These are phyloP conservation scores for Avahi laniger DNA, from an alignment of 2,797 vertebrate species.

Conservation along the genomic window DNA sequence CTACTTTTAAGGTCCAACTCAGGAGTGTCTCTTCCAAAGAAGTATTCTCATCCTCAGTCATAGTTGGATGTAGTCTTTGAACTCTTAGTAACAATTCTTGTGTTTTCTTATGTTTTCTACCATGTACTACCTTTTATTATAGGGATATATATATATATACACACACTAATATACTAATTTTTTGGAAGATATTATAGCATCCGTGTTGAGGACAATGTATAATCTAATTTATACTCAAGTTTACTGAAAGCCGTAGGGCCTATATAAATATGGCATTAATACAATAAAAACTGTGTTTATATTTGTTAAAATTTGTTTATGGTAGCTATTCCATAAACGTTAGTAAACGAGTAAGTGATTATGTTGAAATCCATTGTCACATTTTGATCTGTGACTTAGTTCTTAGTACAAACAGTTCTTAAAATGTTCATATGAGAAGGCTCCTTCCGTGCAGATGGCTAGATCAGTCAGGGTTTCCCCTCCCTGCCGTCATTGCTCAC, in stretches of 20 bases:
- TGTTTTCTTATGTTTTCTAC: neutral
- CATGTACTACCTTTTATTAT: neutral
- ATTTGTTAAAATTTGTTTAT: neutral
- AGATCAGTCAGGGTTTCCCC: neutral
- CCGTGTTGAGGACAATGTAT: neutral
- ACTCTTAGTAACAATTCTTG: neutral
- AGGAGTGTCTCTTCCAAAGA: neutral
- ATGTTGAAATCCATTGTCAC: conserved; percentile 1
- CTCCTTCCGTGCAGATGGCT: neutral
- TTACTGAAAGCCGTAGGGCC: neutral
- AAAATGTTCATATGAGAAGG: neutral
- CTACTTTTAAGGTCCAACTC: neutral
- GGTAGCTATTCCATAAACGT: neutral
- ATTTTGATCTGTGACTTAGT: conserved; percentile 1
- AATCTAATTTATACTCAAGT: neutral
- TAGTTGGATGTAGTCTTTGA: neutral
- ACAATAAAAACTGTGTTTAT: neutral
- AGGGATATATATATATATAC: neutral
- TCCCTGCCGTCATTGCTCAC: neutral
- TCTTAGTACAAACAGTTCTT: neutral
- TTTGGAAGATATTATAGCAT: neutral
- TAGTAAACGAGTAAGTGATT: conserved; percentile 12
- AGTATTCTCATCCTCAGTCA: neutral
- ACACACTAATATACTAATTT: neutral
- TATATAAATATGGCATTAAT: neutral